These are phyloP conservation scores for Charanyca ferruginea DNA, from an alignment of 2,888 invertebrate species.

Conservation along the genomic window DNA sequence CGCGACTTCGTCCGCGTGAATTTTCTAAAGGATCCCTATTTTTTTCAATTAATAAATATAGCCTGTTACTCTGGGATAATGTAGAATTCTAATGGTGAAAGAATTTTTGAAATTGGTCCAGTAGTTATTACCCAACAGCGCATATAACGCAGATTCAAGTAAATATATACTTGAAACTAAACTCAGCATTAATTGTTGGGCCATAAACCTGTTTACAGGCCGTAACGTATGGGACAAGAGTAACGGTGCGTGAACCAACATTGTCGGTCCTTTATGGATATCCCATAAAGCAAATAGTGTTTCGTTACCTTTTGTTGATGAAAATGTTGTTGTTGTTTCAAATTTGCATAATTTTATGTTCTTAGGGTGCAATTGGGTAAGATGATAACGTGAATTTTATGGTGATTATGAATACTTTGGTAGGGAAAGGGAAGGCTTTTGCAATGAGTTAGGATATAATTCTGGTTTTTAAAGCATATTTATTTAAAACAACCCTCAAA, in stretches of 20 bases:
- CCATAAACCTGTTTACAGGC: conserved; percentile 64
- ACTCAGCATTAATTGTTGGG: conserved; percentile 58
- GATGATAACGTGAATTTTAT: conserved; percentile 27
- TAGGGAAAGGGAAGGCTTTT: neutral
- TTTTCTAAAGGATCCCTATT: too few relatives aligned
- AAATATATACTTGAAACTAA: conserved; percentile 46
- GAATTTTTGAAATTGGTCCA: too few relatives aligned
- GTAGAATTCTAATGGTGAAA: too few relatives aligned
- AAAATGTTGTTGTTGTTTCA: conserved; percentile 30
- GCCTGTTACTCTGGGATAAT: too few relatives aligned
- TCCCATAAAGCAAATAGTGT: conserved; percentile 68
- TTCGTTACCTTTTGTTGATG: conserved; percentile 37
- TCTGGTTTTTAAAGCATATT: neutral
- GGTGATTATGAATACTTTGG: conserved; percentile 23
- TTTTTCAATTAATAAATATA: too few relatives aligned
- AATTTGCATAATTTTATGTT: conserved; percentile 43
- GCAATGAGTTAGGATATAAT: neutral
- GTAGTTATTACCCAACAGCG: too few relatives aligned
- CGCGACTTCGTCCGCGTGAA: too few relatives aligned
- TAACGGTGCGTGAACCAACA: conserved; percentile 68
- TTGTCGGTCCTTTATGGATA: conserved; percentile 59
- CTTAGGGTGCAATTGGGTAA: conserved; percentile 17
- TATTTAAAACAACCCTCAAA: too few relatives aligned
- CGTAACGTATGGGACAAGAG: conserved; percentile 52
- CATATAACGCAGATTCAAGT: neutral